Evolutionary conservation across 2,113 vertebrate genomes (phyloP).

Genomic region (Gasterosteus aculeatus): DNA sequence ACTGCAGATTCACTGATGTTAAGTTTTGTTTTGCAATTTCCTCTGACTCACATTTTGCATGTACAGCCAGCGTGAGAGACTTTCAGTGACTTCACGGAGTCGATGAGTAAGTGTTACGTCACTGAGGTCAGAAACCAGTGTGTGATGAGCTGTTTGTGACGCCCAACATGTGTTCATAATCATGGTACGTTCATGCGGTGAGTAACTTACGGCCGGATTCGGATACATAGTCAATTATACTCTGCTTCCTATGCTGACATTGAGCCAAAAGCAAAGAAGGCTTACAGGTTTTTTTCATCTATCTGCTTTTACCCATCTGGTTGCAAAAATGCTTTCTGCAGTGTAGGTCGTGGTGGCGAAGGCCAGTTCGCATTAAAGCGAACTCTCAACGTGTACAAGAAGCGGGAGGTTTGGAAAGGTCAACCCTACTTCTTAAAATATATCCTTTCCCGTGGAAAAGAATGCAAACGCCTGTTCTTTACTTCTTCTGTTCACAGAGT

Average conservation of each 20-base stretch:
- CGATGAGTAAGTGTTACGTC: constrained; percentile 52
- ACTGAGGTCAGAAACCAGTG: neutral
- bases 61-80: constrained; percentile 38
- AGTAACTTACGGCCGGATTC: neutral
- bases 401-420: constrained; percentile 41
- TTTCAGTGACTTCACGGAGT: constrained; percentile 5
- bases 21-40: constrained; percentile 17
- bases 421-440: constrained; percentile 38
- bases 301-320: constrained; percentile 56
- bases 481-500: constrained; percentile 26
- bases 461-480: constrained; percentile 53
- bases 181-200: neutral
- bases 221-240: neutral
- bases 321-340: constrained; percentile 50
- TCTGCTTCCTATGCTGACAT: constrained; percentile 24
- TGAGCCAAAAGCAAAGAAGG: constrained; percentile 6
- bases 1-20: neutral
- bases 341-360: constrained; percentile 53
- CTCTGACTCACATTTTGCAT: constrained; percentile 51
- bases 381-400: neutral
- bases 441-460: constrained; percentile 27
- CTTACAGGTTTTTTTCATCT: constrained; percentile 44
- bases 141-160: neutral
- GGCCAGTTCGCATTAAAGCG: constrained; percentile 50
- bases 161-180: neutral